Base-by-base conservation (phyloP, 2,888 invertebrate species). In the Hemistola chrysoprasaria region DNA sequence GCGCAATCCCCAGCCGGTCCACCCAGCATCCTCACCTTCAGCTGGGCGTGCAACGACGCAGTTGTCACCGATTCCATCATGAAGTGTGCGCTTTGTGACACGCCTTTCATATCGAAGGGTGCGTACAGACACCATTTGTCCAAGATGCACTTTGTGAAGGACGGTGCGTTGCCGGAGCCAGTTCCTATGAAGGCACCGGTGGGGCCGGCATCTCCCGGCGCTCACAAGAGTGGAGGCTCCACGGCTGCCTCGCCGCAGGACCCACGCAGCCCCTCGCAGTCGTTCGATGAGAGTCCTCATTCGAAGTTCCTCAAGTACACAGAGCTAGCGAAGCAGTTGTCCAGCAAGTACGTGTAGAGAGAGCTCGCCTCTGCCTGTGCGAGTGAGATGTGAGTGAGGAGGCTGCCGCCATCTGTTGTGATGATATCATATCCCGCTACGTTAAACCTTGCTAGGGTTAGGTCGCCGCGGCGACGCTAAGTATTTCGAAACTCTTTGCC, bases 301-400 rank as follows among this genome's bases (percentile, higher is more conserved):
- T 97, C 98, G 65, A 98, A 98, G 91, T 98, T 98, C 91, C 94
- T 98, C 64, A 98, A 98, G 91, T 98, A 98, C 90, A 98, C 98
- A 77, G 98, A 98, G 90, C 93, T 98, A 89, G 98, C 98, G 71
- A 98, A 98, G 90, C 98, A 98, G 90, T 91, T 98, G 81, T 98
- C 98, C 78, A 97, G 97, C 90, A 98, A 98, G 91, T 97, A 97
- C 91, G 95, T 95, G 92, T 96, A 94, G 92, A 72, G 5, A 6
- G 25, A 24, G 21, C 28, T 5, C 21, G 23, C 7, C 7, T 11
- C 22, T 9, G 59, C 62, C 70, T 25, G 25, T 30, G 26, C 16
- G 4, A 2, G 2, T 2, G 16, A 4, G 16, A 4, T 3, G 16
- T 16, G 16, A 16, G 16, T n/a, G 16, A 16, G 16, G 16, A 16